phyloP scores from a whole-genome alignment of 2,888 invertebrate species.

The Diaprepes abbreviatus region DNA sequence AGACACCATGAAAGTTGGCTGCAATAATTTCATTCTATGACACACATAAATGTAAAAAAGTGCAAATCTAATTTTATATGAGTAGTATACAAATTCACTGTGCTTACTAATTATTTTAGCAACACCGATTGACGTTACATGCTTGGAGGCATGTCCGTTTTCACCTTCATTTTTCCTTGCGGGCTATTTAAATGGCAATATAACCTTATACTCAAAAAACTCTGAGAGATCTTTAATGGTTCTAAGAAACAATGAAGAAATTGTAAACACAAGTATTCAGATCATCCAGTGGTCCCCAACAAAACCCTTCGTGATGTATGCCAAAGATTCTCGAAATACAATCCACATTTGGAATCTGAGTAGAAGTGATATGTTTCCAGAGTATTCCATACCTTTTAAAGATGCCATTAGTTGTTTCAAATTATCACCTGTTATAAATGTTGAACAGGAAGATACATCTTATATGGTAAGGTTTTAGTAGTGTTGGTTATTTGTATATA shows the following conservation, averaged over 20 bases:
- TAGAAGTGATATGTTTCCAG: conserved; percentile 69
- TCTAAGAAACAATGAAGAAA: conserved; percentile 61
- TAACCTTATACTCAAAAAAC: conserved; percentile 67
- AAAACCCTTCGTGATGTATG: conserved; percentile 70
- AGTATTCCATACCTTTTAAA: conserved; percentile 66
- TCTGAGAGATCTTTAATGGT: conserved; percentile 66
- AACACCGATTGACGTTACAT: conserved; percentile 61
- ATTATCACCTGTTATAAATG: conserved; percentile 63
- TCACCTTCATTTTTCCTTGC: conserved; percentile 68
- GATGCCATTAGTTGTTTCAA: conserved; percentile 66
- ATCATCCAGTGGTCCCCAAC: conserved; percentile 71
- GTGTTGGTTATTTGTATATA: no score
- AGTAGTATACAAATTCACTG: no score
- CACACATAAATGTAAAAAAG: no score
- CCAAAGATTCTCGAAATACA: conserved; percentile 66
- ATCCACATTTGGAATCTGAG: conserved; percentile 72
- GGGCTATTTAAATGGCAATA: conserved; percentile 69
- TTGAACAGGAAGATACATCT: conserved; percentile 59
- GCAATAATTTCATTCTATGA: no score
- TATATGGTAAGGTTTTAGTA: conserved; percentile 69
- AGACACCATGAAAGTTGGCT: no score
- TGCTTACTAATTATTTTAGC: conserved; percentile 58
- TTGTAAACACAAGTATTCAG: conserved; percentile 61
- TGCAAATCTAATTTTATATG: no score
- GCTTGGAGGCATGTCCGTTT: conserved; percentile 69